phyloP scores from a whole-genome alignment of 2,888 invertebrate species.

The Seira sanloemensis region DNA sequence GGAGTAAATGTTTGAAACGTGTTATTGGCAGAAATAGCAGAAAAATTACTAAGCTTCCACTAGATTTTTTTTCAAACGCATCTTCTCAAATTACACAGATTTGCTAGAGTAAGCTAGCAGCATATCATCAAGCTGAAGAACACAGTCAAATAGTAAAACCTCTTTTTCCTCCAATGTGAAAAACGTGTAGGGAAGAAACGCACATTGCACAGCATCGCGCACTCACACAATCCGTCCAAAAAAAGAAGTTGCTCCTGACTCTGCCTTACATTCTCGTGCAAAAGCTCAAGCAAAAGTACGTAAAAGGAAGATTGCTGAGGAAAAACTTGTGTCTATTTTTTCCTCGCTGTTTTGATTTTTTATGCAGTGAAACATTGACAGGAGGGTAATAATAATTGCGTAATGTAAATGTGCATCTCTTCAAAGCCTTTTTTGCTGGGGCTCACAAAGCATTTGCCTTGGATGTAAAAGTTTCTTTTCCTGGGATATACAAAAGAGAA shows the following conservation, averaged over 20 bases:
- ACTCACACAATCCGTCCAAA: conserved; percentile 57
- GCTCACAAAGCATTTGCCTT: too few relatives aligned
- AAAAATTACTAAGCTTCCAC: conserved; percentile 28
- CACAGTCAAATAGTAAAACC: conserved; percentile 38
- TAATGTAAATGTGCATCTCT: conserved; percentile 38
- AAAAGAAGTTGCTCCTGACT: conserved; percentile 58
- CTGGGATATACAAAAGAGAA: too few relatives aligned
- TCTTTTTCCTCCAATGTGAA: not conserved
- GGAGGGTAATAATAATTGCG: conserved; percentile 25
- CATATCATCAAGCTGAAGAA: too few relatives aligned
- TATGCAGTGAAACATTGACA: conserved; percentile 62
- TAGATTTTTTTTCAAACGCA: too few relatives aligned
- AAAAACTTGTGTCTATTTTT: conserved; percentile 71
- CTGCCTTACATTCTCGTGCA: conserved; percentile 48
- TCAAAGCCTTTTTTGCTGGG: conserved; percentile 54
- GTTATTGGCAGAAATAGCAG: conserved; percentile 45
- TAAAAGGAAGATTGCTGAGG: conserved; percentile 12
- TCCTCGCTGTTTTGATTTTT: conserved; percentile 73
- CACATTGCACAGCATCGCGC: too few relatives aligned
- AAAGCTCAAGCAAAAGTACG: conserved; percentile 1
- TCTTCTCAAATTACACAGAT: too few relatives aligned
- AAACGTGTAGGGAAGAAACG: conserved; percentile 51
- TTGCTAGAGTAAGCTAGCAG: too few relatives aligned
- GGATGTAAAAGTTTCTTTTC: too few relatives aligned
- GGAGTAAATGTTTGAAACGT: conserved; percentile 12